Conservation (phyloP, 1,140 invertebrate genomes). For the Oncopodura yosiiana region DNA sequence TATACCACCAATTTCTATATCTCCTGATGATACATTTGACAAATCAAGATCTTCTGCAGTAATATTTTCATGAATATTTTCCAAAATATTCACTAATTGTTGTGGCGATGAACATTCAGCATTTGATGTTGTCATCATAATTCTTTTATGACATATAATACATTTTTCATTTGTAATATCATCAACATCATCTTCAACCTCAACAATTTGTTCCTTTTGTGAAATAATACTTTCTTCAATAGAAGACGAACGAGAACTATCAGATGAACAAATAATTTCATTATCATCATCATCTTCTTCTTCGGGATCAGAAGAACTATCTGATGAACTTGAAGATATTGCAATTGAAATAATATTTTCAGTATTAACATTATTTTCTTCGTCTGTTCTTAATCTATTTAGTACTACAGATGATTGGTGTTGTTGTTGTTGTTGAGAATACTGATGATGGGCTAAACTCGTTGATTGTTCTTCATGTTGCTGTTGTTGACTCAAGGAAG, state of each 20-base stretch:
- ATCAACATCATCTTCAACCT: constrained; percentile 24
- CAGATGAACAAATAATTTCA: background rate
- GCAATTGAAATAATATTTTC: background rate
- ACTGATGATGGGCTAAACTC: too few species aligned
- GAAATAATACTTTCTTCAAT: constrained; percentile 10
- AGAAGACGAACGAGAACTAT: constrained; percentile 9
- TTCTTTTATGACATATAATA: constrained; percentile 21
- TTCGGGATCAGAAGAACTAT: background rate
- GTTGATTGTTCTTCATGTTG: too few species aligned
- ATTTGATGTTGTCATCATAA: too few species aligned
- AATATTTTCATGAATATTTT: constrained; percentile 28
- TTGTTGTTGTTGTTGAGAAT: background rate
- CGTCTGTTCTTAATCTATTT: too few species aligned
- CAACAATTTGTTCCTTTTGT: constrained; percentile 15
- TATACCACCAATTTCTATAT: constrained; percentile 32
- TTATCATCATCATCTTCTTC: background rate
- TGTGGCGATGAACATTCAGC: constrained; percentile 21
- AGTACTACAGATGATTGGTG: background rate
- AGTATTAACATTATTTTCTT: background rate
- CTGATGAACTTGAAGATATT: background rate
- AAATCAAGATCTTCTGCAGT: constrained; percentile 28
- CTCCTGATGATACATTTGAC: constrained; percentile 22
- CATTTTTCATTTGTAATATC: constrained; percentile 15
- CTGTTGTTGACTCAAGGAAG: too few species aligned
- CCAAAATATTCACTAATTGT: constrained; percentile 20